Percentiles rank a stretch among this genome's conserved stretches.
Conservation (phyloP, 2,113 vertebrate species). For the Solea solea region DNA sequence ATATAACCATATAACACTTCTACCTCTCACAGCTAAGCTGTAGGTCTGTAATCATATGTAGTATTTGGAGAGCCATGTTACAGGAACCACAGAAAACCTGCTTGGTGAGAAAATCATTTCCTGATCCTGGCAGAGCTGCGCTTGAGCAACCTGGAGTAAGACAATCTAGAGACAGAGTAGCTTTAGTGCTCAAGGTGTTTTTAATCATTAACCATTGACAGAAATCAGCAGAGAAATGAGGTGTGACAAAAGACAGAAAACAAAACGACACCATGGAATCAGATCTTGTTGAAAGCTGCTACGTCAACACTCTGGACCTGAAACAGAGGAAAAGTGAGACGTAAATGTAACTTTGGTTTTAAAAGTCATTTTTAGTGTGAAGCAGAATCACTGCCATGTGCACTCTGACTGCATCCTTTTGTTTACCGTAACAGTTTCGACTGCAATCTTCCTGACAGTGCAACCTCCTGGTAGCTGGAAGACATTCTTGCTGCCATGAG, state of each 20-base stretch:
- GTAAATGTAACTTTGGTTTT: neutral
- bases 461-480: too few relatives aligned
- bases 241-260: conserved; percentile 12
- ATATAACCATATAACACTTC: too few relatives aligned
- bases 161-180: neutral
- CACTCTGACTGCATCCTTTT: neutral
- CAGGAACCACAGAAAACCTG: too few relatives aligned
- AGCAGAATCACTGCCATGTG: too few relatives aligned
- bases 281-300: conserved; percentile 80
- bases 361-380: neutral
- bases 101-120: too few relatives aligned
- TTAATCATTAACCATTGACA: conserved; percentile 62
- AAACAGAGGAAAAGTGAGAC: conserved; percentile 39
- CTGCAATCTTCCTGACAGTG: too few relatives aligned
- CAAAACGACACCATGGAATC: conserved; percentile 21
- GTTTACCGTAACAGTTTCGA: neutral
- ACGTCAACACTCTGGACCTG: conserved; percentile 84
- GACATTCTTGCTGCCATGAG: too few relatives aligned
- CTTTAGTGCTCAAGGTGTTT: conserved; percentile 63
- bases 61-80: too few relatives aligned
- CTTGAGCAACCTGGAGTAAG: neutral
- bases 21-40: too few relatives aligned
- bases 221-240: conserved; percentile 54
- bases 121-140: too few relatives aligned
- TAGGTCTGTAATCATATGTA: too few relatives aligned